Base-by-base conservation (phyloP, 1,140 invertebrate genomes). In the Oncopodura yosiiana region DNA sequence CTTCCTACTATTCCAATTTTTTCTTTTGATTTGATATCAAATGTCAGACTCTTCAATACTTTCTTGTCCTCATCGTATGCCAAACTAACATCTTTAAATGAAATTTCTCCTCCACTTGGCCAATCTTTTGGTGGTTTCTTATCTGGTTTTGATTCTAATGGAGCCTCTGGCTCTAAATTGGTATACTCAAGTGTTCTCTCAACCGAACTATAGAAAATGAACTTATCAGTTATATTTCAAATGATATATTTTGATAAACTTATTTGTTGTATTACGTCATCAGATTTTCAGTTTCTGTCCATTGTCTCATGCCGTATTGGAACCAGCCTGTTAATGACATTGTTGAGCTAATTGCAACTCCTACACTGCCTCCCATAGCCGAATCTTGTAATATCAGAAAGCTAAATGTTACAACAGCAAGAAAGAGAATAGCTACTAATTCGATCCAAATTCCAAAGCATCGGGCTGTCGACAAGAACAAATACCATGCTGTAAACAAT, bases 231-330 rank as follows among this genome's bases (percentile, higher is more conserved):
- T n/a, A n/a, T n/a, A n/a, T n/a, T n/a, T n/a, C n/a, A n/a, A n/a
- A n/a, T n/a, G n/a, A n/a, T n/a, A n/a, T n/a, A n/a, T n/a, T n/a
- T n/a, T n/a, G n/a, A n/a, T n/a, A n/a, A n/a, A n/a, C n/a, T n/a
- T n/a, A n/a, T n/a, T n/a, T n/a, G n/a, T n/a, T n/a, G n/a, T n/a
- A n/a, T n/a, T n/a, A n/a, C n/a, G 84, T 90, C 85, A 92, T 90
- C 67, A 89, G 80, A 65, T 86, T 87, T 62, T 86, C 83, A 4
- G 85, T 68, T 66, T 88, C 83, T 0, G 88, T 84, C 9, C 84
- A 81, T 26, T 94, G 89, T 48, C 89, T 70, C 74, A 79, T 86
- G 4, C 84, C 86, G 77, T 85, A 88, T 68, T 90, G 87, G 52
- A 90, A 82, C 77, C 86, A 82, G n/a, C 86, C 85, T 16, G 84